A percentile compares a stretch with the other conserved stretches of the same genome.
Evolutionary conservation across 2,113 vertebrate genomes (phyloP).

Genomic region (Lasiurus cinereus): DNA sequence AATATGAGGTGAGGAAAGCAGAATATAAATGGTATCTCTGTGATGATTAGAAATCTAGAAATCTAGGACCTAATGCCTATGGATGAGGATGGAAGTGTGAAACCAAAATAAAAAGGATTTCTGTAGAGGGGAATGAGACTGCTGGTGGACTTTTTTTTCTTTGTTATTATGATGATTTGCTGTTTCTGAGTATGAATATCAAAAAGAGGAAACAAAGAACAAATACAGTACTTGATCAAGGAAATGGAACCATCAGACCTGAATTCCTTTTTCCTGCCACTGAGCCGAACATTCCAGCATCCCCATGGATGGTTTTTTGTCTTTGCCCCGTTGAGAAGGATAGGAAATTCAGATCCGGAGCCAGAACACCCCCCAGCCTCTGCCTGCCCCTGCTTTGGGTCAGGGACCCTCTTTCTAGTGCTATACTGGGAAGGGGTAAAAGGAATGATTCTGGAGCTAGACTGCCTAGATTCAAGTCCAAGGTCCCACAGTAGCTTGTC

Average conservation of each 20-base stretch:
- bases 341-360: background rate
- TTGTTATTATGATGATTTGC: background rate
- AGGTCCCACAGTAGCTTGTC: background rate
- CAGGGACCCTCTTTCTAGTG: background rate
- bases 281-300: fast-evolving
- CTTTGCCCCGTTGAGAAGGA: fast-evolving
- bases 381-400: fast-evolving
- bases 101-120: background rate
- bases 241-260: background rate
- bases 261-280: background rate
- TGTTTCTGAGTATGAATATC: background rate
- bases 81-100: background rate
- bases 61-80: too few species aligned
- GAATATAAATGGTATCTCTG: background rate
- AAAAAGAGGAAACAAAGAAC: background rate
- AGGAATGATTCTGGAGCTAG: background rate
- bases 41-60: background rate
- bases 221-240: background rate
- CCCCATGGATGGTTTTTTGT: background rate
- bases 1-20: background rate
- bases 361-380: background rate
- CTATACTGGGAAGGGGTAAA: background rate
- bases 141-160: background rate
- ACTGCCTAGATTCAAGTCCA: background rate
- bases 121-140: background rate